Evolutionary conservation across 2,888 invertebrate species (phyloP).

Genomic region (Sphaerophoria rueppellii): DNA sequence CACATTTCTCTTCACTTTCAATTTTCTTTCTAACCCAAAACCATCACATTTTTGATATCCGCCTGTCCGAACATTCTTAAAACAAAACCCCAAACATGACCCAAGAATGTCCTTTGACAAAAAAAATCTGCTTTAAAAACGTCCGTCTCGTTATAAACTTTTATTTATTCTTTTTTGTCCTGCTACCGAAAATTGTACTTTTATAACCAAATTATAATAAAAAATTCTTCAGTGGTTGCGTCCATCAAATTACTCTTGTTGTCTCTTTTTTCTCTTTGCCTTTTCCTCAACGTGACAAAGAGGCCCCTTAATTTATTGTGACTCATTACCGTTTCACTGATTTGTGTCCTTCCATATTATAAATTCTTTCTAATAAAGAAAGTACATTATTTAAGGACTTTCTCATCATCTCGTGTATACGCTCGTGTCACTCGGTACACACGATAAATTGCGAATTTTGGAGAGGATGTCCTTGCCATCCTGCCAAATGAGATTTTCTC

Average conservation of each 20-base stretch:
- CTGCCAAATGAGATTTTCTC: slow-evolving; percentile 32
- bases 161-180: not conserved
- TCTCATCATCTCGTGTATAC: not conserved
- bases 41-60: too few species aligned
- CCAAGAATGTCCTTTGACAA: not conserved
- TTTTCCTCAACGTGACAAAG: not conserved
- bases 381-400: not conserved
- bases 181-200: not conserved
- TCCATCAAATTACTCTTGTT: not conserved
- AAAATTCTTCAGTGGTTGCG: not conserved
- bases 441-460: not conserved
- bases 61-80: not conserved
- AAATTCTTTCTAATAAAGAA: not conserved
- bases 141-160: not conserved
- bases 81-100: not conserved
- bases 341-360: slow-evolving; percentile 2
- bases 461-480: slow-evolving; percentile 10
- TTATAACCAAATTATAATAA: not conserved
- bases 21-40: too few species aligned
- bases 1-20: too few species aligned
- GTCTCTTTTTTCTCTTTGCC: not conserved
- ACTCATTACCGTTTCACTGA: slow-evolving; percentile 6
- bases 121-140: not conserved
- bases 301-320: not conserved
- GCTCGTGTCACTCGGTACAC: not conserved